Percentiles rank a stretch among this genome's conserved stretches.
phyloP scores from a whole-genome alignment of 2,888 invertebrate genomes.

The Eupithecia subumbrata region DNA sequence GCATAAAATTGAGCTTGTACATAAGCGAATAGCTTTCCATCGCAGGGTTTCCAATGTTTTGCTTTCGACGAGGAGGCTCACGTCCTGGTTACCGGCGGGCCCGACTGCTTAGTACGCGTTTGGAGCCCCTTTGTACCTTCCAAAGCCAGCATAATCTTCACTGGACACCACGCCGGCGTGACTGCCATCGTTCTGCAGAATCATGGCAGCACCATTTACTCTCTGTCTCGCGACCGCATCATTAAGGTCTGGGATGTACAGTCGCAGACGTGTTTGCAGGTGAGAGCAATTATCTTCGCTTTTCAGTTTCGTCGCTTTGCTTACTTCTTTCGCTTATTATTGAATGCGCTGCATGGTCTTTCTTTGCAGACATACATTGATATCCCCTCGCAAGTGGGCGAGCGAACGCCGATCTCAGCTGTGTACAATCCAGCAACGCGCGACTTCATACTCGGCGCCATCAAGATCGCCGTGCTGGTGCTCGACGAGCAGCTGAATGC shows the following conservation, averaged over 20 bases:
- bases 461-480: conserved; percentile 85
- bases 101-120: conserved; percentile 89
- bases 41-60: conserved; percentile 86
- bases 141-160: conserved; percentile 85
- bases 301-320: background rate
- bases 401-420: conserved; percentile 84
- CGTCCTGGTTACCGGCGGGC: conserved; percentile 88
- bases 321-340: background rate
- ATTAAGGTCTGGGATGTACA: conserved; percentile 91
- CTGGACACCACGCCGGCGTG: conserved; percentile 89
- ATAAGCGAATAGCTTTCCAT: background rate
- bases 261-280: conserved; percentile 87
- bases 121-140: conserved; percentile 92
- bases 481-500: conserved; percentile 87
- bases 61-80: conserved; percentile 84
- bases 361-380: conserved; percentile 85
- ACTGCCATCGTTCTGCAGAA: conserved; percentile 87
- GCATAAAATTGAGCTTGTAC: background rate
- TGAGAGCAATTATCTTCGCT: conserved; percentile 45
- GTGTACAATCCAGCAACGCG: conserved; percentile 87
- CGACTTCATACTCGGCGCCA: conserved; percentile 86
- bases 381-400: conserved; percentile 85
- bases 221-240: conserved; percentile 87
- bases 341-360: background rate
- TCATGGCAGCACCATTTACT: conserved; percentile 86